Conservation (phyloP, 1,140 invertebrate genomes). For the Rhynchophorus ferrugineus region DNA sequence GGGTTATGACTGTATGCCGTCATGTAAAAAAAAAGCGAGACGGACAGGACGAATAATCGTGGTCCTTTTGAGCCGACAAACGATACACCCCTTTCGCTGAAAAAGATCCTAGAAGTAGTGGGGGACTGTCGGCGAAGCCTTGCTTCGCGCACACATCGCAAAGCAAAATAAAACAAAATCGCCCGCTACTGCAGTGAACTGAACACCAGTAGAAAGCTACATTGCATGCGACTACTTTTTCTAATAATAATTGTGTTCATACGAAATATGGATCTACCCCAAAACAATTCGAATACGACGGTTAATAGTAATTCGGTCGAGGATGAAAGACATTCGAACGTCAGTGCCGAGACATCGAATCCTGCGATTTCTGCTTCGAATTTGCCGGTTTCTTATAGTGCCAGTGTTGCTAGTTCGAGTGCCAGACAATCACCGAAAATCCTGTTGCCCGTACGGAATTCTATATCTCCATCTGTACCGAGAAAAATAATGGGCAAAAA, state of each 20-base stretch:
- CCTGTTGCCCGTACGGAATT: slow-evolving; percentile 28
- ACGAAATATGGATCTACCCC: slow-evolving; percentile 12
- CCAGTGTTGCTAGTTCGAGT: slow-evolving; percentile 27
- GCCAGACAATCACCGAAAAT: slow-evolving; percentile 37
- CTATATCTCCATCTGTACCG: slow-evolving; percentile 34
- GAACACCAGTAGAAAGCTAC: slow-evolving; percentile 20
- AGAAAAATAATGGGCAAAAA: slow-evolving; percentile 39
- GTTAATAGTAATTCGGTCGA: slow-evolving; percentile 18
- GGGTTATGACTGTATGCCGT: background rate
- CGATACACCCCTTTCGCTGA: slow-evolving; percentile 16
- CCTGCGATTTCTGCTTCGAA: slow-evolving; percentile 16
- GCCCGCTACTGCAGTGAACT: slow-evolving; percentile 32
- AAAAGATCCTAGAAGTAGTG: slow-evolving; percentile 18
- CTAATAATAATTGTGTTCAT: background rate
- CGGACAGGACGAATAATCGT: background rate
- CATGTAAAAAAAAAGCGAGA: background rate
- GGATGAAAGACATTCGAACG: slow-evolving; percentile 19
- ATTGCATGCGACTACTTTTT: slow-evolving; percentile 7
- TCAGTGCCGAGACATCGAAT: slow-evolving; percentile 15
- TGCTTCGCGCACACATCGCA: slow-evolving; percentile 22
- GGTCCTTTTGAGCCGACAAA: background rate
- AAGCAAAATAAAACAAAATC: slow-evolving; percentile 35
- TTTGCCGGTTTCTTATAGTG: slow-evolving; percentile 24
- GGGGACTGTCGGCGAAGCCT: slow-evolving; percentile 20
- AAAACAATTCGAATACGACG: slow-evolving; percentile 12